phyloP scores from a whole-genome alignment of 2,888 invertebrate species.

The Spodoptera picta region DNA sequence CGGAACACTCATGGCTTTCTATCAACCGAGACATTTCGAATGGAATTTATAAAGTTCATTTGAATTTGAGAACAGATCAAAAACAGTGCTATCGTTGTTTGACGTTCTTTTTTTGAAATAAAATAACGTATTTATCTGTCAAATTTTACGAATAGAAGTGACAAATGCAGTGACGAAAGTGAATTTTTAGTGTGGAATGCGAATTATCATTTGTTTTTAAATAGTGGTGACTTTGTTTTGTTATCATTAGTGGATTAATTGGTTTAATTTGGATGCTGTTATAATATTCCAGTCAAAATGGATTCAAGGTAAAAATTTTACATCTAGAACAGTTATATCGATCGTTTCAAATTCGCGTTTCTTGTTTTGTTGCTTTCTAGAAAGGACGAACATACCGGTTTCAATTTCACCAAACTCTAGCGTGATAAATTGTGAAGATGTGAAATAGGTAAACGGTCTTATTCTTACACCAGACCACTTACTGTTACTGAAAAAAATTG shows the following conservation, averaged over 20 bases:
- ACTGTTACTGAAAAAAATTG: not conserved
- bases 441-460: not conserved
- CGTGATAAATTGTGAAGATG: constrained; percentile 6
- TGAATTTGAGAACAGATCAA: constrained; percentile 48
- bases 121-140: constrained; percentile 12
- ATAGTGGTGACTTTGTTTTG: constrained; percentile 32
- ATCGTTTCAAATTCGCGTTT: constrained; percentile 17
- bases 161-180: constrained; percentile 64
- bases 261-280: constrained; percentile 40
- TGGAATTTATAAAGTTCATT: constrained; percentile 58
- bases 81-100: constrained; percentile 27
- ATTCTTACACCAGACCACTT: not conserved
- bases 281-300: constrained; percentile 68
- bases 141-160: constrained; percentile 34
- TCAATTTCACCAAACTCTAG: constrained; percentile 47
- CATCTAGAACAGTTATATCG: constrained; percentile 32
- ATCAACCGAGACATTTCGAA: constrained; percentile 70
- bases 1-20: constrained; percentile 80
- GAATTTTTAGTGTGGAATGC: constrained; percentile 56
- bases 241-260: constrained; percentile 32
- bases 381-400: constrained; percentile 45
- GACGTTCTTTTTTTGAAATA: constrained; percentile 7
- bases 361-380: constrained; percentile 18
- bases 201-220: constrained; percentile 34
- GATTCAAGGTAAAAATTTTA: constrained; percentile 72